Conservation (phyloP, 2,797 vertebrate species). For the Eremophila alpestris region DNA sequence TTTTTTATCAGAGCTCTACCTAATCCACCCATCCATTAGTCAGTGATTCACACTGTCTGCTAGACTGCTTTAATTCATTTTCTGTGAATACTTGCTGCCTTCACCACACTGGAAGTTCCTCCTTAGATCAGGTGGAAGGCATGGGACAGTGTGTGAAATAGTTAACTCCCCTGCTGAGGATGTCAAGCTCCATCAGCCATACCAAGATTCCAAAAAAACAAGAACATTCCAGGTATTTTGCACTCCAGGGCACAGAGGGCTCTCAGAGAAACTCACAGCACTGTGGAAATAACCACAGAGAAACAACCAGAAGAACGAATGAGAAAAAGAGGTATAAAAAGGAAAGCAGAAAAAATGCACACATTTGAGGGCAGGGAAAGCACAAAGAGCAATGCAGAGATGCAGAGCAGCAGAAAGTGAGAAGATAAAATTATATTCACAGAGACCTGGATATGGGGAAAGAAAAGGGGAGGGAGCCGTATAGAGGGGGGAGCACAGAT, state of each 20-base stretch:
- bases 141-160: not conserved
- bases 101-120: not conserved
- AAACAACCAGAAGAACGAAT: not conserved
- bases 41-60: not conserved
- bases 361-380: not conserved
- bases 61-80: not conserved
- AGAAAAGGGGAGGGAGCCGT: not conserved
- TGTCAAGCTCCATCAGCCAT: not conserved
- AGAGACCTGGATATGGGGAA: not conserved
- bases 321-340: not conserved
- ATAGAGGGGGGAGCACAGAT: not conserved
- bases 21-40: not conserved
- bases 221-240: not conserved
- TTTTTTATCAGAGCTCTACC: not conserved
- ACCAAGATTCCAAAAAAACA: not conserved
- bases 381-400: not conserved
- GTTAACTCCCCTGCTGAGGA: not conserved
- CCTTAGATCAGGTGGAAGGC: not conserved
- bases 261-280: not conserved
- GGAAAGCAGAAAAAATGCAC: not conserved
- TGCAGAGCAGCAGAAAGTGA: conserved; percentile 6
- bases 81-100: not conserved
- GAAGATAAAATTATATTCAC: not conserved
- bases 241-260: not conserved
- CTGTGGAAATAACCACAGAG: not conserved